Evolutionary conservation across 2,113 vertebrate genomes (phyloP).

Genomic region (Chascanopsetta lugubris): DNA sequence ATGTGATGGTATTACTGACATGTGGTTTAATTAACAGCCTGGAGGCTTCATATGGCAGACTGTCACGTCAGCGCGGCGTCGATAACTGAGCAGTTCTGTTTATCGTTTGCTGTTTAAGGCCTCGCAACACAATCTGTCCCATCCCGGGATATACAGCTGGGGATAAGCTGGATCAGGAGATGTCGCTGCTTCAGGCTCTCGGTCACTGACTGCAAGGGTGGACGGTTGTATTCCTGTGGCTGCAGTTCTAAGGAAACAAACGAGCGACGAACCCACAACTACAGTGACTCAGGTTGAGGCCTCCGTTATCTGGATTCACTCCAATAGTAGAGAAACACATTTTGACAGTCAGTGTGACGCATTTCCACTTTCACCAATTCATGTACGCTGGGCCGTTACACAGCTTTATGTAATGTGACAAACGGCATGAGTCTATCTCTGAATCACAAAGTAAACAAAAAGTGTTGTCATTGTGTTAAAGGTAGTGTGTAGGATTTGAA

Average conservation of each 20-base stretch:
- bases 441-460: background rate
- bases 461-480: too few species aligned
- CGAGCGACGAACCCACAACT: background rate
- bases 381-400: background rate
- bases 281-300: background rate
- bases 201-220: background rate
- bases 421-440: background rate
- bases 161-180: background rate
- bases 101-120: background rate
- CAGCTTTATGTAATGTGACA: background rate
- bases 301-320: background rate
- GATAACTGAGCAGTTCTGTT: conserved; percentile 4
- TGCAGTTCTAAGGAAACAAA: background rate
- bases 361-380: background rate
- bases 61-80: background rate
- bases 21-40: conserved; percentile 19
- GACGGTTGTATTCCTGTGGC: background rate
- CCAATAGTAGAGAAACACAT: background rate
- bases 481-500: too few species aligned
- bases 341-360: background rate
- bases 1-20: conserved; percentile 9
- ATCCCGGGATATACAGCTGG: background rate
- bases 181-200: background rate
- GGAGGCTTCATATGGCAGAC: background rate
- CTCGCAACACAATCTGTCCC: background rate